Evolutionary conservation across 2,113 vertebrate genomes (phyloP), one percentile per base, ranked within the genome.

Genomic region (Globicephala melas): DNA sequence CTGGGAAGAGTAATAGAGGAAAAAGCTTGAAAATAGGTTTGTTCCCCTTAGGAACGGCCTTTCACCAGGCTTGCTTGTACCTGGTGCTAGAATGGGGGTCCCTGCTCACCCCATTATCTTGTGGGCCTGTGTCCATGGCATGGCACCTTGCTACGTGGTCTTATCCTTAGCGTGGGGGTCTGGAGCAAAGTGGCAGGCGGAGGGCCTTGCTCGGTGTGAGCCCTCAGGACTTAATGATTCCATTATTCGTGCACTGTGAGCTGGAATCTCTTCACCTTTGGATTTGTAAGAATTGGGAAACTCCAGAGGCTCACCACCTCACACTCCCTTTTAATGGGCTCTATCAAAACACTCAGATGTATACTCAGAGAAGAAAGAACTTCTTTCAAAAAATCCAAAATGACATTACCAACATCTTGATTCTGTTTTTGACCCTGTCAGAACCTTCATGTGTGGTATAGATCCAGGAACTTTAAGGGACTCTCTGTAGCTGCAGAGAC

Each of bases 121-220:
- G 18, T 26, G 33, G 25, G n/a, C 36, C 73, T 50, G 8, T 21
- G 38, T 20, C 85, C 65, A 9, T 31, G 84, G 68, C 38, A 9
- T 31, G 84, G 68, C n/a, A 9, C 8, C 6, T 2, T 21, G 73
- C 74, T 26, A 0, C 13, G 10, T 31, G 67, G 68, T 13, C 77
- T 65, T 33, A 60, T 33, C 25, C 79, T 65, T 55, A 28, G 17
- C 36, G 2, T 14, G 14, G 74, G 33, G 20, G 6, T 25, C 31
- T 73, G 3, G 21, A 5, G 7, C 50, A 3, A 18, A 36, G 17
- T 0, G 2, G 31, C 12, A 7, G 6, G 11, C 2, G 0, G 44
- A 47, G 44, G 50, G 25, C 44, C 71, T n/a, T 1, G 1, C 60
- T 47, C 33, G 1, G 20, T 62, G 36, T 60, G 21, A 94, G 55